Conservation (phyloP, 2,797 vertebrate species). For the Uromys caudimaculatus region DNA sequence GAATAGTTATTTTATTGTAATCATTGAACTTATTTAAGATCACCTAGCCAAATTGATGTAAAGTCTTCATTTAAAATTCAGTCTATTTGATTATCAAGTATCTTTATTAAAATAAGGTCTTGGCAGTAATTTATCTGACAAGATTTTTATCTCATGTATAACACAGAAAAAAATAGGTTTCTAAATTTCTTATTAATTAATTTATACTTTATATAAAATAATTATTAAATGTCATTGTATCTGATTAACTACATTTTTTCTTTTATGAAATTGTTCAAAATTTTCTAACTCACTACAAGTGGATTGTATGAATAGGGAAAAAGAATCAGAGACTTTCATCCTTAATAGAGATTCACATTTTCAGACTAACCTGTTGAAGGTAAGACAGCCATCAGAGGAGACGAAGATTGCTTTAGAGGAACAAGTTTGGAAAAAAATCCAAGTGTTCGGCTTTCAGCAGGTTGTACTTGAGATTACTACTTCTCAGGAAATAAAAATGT, state of each 20-base stretch:
- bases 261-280: neutral
- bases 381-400: neutral
- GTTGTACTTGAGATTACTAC: neutral
- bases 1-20: neutral
- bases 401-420: neutral
- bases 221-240: neutral
- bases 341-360: neutral
- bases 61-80: neutral
- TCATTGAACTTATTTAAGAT: neutral
- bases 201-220: neutral
- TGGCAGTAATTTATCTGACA: neutral
- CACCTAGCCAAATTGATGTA: neutral
- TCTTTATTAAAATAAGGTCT: neutral
- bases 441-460: neutral
- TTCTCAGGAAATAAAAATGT: neutral
- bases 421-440: neutral
- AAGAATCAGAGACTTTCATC: neutral
- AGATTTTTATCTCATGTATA: neutral
- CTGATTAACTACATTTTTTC: slow-evolving; percentile 39
- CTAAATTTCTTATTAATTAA: neutral
- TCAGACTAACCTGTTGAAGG: neutral
- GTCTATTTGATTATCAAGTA: neutral
- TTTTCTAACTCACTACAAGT: neutral
- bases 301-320: neutral
- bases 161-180: neutral